Evolutionary conservation across 92 coral and sea anemone species (phyloP).

Genomic region (Pocillopora grandis): DNA sequence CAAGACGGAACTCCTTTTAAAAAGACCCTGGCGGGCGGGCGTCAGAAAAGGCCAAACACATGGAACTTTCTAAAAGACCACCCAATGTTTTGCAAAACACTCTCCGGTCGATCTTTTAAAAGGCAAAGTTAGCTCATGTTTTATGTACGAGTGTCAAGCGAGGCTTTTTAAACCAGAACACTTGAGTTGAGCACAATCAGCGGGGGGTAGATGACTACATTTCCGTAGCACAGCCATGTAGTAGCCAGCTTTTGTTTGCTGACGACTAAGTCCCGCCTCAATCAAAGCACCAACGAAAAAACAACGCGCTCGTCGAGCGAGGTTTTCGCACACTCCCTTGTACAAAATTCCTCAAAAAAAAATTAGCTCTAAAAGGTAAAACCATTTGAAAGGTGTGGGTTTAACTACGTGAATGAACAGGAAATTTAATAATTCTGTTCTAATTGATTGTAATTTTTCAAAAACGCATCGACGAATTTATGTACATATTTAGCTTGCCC

Average conservation of each 20-base stretch:
- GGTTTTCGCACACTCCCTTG: neutral
- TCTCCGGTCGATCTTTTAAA: constrained; percentile 34
- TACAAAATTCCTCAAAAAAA: neutral
- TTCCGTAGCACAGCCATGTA: constrained; percentile 38
- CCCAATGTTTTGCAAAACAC: constrained; percentile 50
- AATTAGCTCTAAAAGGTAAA: constrained; percentile 1
- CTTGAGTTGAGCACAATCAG: constrained; percentile 31
- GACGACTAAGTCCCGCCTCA: constrained; percentile 38
- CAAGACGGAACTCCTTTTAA: constrained; percentile 38
- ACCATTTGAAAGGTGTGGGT: constrained; percentile 38
- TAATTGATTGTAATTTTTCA: constrained; percentile 44
- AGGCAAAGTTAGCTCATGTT: constrained; percentile 58
- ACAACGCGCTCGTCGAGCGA: constrained; percentile 11
- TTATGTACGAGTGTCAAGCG: constrained; percentile 62
- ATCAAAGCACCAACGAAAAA: neutral
- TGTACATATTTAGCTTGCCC: constrained; percentile 45
- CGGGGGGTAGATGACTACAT: constrained; percentile 45
- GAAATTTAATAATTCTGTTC: constrained; percentile 44
- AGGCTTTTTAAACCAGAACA: constrained; percentile 53
- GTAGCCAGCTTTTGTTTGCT: constrained; percentile 33
- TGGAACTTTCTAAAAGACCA: constrained; percentile 36
- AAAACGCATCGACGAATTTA: constrained; percentile 34
- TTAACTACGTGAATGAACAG: constrained; percentile 33
- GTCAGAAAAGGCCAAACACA: constrained; percentile 32
- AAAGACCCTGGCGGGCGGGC: constrained; percentile 44